Evolutionary conservation across 2,113 vertebrate species (phyloP).

Genomic region (Murina feae): DNA sequence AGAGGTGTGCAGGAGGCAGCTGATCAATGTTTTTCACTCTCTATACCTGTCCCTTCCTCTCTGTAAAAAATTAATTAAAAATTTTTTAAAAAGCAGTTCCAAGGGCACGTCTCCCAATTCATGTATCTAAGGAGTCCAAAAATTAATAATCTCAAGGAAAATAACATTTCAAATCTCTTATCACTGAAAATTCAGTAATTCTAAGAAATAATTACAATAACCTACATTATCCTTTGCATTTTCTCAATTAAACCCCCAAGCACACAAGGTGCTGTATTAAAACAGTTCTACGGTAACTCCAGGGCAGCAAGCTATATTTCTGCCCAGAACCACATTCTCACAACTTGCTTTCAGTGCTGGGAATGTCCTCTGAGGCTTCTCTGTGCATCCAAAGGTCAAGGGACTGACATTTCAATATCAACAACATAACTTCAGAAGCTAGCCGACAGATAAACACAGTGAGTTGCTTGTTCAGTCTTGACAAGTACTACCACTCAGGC

Average conservation of each 20-base stretch:
- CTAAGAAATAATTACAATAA: not conserved
- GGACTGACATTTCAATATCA: conserved; percentile 64
- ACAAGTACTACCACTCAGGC: conserved; percentile 37
- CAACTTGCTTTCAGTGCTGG: conserved; percentile 38
- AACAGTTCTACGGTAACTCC: not conserved
- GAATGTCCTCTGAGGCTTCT: conserved; percentile 12
- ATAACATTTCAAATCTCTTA: not conserved
- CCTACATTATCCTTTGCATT: not conserved
- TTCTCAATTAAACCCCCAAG: not conserved
- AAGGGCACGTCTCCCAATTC: not conserved
- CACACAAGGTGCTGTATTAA: not conserved
- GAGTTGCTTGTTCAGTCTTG: conserved; percentile 47
- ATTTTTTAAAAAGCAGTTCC: not conserved
- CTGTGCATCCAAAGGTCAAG: conserved; percentile 57
- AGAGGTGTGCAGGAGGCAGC: too few species aligned
- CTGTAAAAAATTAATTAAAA: too few species aligned
- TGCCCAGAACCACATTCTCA: conserved; percentile 22
- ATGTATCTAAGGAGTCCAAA: not conserved
- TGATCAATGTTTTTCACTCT: too few species aligned
- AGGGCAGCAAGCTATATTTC: conserved; percentile 4
- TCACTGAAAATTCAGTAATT: not conserved
- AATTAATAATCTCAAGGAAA: not conserved
- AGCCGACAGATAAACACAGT: conserved; percentile 31
- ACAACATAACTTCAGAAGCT: conserved; percentile 26
- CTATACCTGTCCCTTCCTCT: too few species aligned